Evolutionary conservation across 2,113 vertebrate species (phyloP).

Genomic region (Rhagologus leucostigma): DNA sequence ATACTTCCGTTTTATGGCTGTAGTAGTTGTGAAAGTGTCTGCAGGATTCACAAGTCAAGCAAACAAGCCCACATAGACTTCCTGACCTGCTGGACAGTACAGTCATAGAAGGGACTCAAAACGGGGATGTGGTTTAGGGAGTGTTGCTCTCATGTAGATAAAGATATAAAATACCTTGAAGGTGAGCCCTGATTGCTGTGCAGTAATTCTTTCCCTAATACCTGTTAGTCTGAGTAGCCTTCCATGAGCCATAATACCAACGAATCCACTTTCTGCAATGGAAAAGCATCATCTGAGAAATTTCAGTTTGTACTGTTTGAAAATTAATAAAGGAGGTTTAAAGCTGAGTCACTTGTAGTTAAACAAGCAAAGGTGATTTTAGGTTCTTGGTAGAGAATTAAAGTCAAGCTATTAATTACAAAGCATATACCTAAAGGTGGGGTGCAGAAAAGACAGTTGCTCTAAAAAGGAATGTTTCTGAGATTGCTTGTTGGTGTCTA

Average conservation of each 20-base stretch:
- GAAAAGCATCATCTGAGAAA: not conserved
- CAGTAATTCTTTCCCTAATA: not conserved
- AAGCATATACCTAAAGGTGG: not conserved
- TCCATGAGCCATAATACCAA: not conserved
- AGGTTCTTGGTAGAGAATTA: not conserved
- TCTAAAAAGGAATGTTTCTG: not conserved
- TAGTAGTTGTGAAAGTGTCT: not conserved
- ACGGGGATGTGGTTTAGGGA: not conserved
- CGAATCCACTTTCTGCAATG: not conserved
- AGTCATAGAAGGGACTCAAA: not conserved
- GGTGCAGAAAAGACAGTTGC: not conserved
- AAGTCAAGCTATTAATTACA: not conserved
- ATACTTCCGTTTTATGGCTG: not conserved
- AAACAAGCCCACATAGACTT: not conserved
- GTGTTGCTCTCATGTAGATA: not conserved
- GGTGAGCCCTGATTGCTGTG: not conserved
- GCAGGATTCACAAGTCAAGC: not conserved
- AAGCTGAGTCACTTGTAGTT: not conserved
- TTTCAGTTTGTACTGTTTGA: not conserved
- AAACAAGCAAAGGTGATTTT: not conserved
- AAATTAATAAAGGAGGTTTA: not conserved
- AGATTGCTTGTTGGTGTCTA: not conserved
- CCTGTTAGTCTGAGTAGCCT: not conserved
- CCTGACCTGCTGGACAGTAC: not conserved
- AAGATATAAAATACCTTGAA: not conserved